Evolutionary conservation across 1,140 invertebrate genomes (phyloP), one percentile per base, ranked within the genome.

Genomic region (Cheumatopsyche charites): DNA sequence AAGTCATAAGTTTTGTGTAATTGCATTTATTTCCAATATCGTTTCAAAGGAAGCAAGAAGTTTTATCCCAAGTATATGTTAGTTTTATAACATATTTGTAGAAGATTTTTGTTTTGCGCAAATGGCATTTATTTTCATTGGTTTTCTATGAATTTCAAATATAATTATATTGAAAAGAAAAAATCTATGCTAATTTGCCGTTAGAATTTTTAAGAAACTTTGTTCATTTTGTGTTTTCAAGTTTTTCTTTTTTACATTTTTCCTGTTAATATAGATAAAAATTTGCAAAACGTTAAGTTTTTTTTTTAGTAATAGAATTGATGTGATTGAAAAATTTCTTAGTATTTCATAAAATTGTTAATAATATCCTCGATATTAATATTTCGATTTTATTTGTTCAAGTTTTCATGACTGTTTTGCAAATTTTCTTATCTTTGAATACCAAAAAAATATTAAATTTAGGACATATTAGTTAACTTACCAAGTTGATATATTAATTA

Each of bases 1-100:
- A n/a, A n/a, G n/a, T n/a, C n/a, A n/a, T n/a, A n/a, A 36, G 9
- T 52, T 52, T 52, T 17, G 1, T 52, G 7, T 17, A 17, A 52
- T 52, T 52, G 47, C 15, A 52, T 17, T 17, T 52, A 17, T 52
- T 52, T 17, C 15, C 6, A 52, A 5, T 52, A 52, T 7, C n/a
- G n/a, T n/a, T 7, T 52, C 19, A 52, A 52, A 52, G 13, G n/a
- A 1, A 19, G 15, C 7, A 15, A 0, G 19, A 17, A 45, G 43
- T 45, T 12, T 12, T 45, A n/a, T n/a, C n/a, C n/a, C n/a, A n/a
- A n/a, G n/a, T 52, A 58, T 58, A 58, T 58, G 55, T 58, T 58
- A 58, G 55, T 58, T 58, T 58, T 58, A 58, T 58, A 58, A 58
- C 55, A 58, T 58, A 58, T 58, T 12, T 23, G 55, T 36, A 36